Evolutionary conservation across 2,888 invertebrate genomes (phyloP).

Genomic region (Thelaira solivaga): DNA sequence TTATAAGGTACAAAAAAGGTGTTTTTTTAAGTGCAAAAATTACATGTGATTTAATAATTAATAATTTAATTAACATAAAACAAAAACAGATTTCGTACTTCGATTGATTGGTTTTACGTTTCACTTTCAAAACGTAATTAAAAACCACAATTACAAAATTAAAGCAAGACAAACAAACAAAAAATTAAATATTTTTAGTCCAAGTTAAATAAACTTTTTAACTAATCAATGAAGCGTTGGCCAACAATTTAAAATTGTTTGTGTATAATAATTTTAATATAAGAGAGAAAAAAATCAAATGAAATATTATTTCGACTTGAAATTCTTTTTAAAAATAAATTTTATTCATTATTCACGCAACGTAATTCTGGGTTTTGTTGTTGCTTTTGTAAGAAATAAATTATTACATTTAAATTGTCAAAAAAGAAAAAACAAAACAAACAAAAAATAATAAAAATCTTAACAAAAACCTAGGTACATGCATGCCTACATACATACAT

Average conservation of each 20-base stretch:
- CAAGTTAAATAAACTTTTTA: constrained; percentile 45
- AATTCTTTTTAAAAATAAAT: constrained; percentile 3
- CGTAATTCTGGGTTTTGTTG: constrained; percentile 36
- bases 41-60: constrained; percentile 7
- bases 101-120: background rate
- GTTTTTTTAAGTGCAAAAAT: background rate
- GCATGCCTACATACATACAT: too few relatives aligned
- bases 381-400: constrained; percentile 30
- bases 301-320: background rate
- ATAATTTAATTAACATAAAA: background rate
- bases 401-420: constrained; percentile 13
- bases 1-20: constrained; percentile 23
- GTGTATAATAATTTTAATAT: background rate
- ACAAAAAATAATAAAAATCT: too few relatives aligned
- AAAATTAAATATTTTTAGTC: background rate
- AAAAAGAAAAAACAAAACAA: too few relatives aligned
- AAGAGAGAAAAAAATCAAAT: constrained; percentile 24
- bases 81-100: background rate
- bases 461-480: too few relatives aligned
- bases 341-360: constrained; percentile 44
- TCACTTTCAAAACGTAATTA: constrained; percentile 17
- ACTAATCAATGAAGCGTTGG: constrained; percentile 47
- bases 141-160: constrained; percentile 18
- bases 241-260: constrained; percentile 8
- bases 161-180: background rate